Percentiles rank a stretch among this genome's conserved stretches.
phyloP scores from a whole-genome alignment of 2,113 vertebrate species.

The Rynchops niger region DNA sequence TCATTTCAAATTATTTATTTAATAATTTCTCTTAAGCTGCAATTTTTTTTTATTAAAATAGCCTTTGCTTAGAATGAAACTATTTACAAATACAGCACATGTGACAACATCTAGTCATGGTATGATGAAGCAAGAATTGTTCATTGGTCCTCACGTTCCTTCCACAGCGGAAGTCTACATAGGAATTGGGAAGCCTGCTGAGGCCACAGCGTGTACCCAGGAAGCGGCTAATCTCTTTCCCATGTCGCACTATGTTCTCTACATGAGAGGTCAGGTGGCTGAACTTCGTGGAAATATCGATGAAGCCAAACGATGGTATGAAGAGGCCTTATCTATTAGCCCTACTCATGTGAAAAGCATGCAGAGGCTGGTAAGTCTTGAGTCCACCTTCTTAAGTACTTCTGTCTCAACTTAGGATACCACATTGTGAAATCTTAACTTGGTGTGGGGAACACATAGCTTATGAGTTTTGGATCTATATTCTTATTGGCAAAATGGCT shows the following conservation, averaged over 20 bases:
- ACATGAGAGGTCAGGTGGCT: conserved; percentile 94
- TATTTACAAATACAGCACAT: neutral
- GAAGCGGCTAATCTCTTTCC: conserved; percentile 97
- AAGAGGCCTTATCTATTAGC: conserved; percentile 97
- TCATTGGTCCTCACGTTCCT: neutral
- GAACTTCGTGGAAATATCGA: conserved; percentile 92
- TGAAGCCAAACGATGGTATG: conserved; percentile 96
- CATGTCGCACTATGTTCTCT: conserved; percentile 94
- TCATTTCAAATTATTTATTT: neutral
- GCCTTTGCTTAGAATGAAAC: neutral
- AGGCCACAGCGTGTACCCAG: conserved; percentile 95
- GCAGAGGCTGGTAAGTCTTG: conserved; percentile 93
- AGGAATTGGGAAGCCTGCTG: conserved; percentile 92
- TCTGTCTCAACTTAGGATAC: neutral
- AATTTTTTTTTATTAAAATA: neutral
- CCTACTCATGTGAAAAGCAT: conserved; percentile 98
- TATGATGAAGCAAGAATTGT: neutral
- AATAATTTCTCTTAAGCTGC: neutral
- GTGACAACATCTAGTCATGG: neutral
- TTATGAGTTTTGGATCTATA: neutral
- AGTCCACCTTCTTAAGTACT: neutral
- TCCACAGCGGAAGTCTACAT: conserved; percentile 93
- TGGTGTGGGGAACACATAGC: neutral
- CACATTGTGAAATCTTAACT: neutral
- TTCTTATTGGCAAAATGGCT: neutral